Conservation (phyloP, 2,113 vertebrate species). For the Mohoua ochrocephala region DNA sequence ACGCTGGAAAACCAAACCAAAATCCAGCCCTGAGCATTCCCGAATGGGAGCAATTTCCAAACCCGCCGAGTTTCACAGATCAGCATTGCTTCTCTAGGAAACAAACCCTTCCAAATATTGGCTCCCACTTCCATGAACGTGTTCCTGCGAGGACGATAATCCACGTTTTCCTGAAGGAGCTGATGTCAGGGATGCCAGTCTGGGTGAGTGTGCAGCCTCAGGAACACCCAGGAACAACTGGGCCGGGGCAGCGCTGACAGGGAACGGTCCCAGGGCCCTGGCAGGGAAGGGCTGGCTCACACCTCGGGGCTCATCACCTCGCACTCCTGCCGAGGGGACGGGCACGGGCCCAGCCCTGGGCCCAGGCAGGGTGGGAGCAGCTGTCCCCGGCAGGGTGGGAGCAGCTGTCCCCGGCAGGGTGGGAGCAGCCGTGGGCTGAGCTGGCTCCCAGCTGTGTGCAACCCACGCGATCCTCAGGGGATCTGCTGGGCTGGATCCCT, state of each 20-base stretch:
- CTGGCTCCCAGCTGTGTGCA: background rate
- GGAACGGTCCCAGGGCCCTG: background rate
- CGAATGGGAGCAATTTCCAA: background rate
- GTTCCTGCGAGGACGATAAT: background rate
- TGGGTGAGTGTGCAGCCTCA: background rate
- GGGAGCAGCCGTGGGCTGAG: accelerated
- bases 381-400: background rate
- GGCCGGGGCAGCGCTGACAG: background rate
- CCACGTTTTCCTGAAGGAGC: background rate
- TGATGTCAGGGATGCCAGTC: background rate
- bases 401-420: background rate
- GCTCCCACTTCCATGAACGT: accelerated
- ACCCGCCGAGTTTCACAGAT: background rate
- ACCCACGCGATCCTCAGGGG: accelerated
- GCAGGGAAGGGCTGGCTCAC: background rate
- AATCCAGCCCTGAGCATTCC: accelerated
- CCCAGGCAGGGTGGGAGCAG: background rate
- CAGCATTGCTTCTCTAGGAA: background rate
- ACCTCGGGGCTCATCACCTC: background rate
- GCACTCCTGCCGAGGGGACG: background rate
- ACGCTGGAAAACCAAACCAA: background rate
- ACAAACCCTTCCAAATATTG: background rate
- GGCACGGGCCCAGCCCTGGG: background rate
- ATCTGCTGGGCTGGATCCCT: background rate
- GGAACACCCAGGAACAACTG: background rate